A percentile compares a stretch with the other conserved stretches of the same genome.
phyloP scores from a whole-genome alignment of 2,888 invertebrate genomes.

The Apomyelois bistriatella region DNA sequence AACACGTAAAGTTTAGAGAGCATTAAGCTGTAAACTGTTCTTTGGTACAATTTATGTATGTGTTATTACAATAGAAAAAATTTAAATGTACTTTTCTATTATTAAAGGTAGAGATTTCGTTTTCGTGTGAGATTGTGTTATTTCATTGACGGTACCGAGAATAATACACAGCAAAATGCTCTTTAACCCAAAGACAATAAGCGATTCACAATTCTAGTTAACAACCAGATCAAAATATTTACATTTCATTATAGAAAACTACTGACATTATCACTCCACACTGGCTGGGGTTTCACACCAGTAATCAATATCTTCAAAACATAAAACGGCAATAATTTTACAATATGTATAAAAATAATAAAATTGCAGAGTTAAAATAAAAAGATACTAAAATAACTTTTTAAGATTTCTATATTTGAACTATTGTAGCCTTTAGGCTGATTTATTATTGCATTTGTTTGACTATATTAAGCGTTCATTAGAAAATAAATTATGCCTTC shows the following conservation, averaged over 20 bases:
- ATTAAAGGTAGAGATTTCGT: too few species aligned
- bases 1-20: constrained; percentile 45
- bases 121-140: background rate
- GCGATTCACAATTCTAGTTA: constrained; percentile 54
- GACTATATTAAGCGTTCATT: constrained; percentile 30
- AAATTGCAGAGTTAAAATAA: constrained; percentile 57
- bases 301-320: constrained; percentile 48
- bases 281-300: constrained; percentile 36
- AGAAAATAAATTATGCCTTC: constrained; percentile 39
- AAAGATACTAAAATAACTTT: constrained; percentile 44
- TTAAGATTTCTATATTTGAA: constrained; percentile 29
- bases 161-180: constrained; percentile 44
- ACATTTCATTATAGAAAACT: constrained; percentile 42
- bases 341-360: constrained; percentile 51
- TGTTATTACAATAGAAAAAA: constrained; percentile 1
- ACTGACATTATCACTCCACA: constrained; percentile 28
- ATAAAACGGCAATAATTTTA: constrained; percentile 43
- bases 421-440: constrained; percentile 57
- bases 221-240: constrained; percentile 67
- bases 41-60: background rate
- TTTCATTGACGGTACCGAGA: background rate
- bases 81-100: constrained; percentile 2
- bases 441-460: constrained; percentile 66
- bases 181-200: constrained; percentile 45
- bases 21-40: constrained; percentile 35